Conservation (phyloP, 2,888 invertebrate genomes). For the Selenia dentaria region DNA sequence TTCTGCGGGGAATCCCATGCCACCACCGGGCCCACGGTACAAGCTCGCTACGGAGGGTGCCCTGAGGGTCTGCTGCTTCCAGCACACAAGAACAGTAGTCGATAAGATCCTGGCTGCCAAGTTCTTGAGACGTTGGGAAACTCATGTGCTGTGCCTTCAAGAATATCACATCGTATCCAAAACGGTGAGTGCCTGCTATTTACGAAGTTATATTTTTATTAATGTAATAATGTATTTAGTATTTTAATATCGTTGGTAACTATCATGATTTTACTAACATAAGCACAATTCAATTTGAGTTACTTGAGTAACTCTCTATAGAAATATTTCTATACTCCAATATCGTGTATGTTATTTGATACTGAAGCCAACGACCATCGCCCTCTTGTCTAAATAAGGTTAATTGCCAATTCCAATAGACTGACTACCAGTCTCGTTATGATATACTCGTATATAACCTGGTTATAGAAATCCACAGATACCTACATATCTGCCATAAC, state of each 20-base stretch:
- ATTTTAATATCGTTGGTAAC: too few relatives aligned
- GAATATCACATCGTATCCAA: constrained; percentile 88
- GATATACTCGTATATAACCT: constrained; percentile 3
- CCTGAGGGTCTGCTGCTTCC: constrained; percentile 89
- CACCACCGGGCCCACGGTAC: constrained; percentile 85
- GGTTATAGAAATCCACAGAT: constrained; percentile 5
- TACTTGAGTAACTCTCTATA: too few relatives aligned
- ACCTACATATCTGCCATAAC: neutral
- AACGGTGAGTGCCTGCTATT: constrained; percentile 83
- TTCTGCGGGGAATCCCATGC: constrained; percentile 60
- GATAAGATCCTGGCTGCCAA: constrained; percentile 91
- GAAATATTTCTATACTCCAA: neutral
- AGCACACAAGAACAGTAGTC: constrained; percentile 90
- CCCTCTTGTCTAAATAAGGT: constrained; percentile 23
- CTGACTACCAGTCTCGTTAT: neutral
- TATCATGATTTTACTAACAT: too few relatives aligned
- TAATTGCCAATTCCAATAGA: constrained; percentile 22
- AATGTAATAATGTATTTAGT: too few relatives aligned
- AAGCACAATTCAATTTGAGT: too few relatives aligned
- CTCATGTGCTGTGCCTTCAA: constrained; percentile 88
- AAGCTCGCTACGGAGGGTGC: constrained; percentile 90
- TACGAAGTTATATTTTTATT: too few relatives aligned
- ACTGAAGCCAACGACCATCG: constrained; percentile 2
- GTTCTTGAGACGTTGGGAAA: constrained; percentile 91
- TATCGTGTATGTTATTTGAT: constrained; percentile 8